Evolutionary conservation across 2,797 vertebrate genomes (phyloP), one percentile per base, ranked within the genome.

Genomic region (Falco columbarius): DNA sequence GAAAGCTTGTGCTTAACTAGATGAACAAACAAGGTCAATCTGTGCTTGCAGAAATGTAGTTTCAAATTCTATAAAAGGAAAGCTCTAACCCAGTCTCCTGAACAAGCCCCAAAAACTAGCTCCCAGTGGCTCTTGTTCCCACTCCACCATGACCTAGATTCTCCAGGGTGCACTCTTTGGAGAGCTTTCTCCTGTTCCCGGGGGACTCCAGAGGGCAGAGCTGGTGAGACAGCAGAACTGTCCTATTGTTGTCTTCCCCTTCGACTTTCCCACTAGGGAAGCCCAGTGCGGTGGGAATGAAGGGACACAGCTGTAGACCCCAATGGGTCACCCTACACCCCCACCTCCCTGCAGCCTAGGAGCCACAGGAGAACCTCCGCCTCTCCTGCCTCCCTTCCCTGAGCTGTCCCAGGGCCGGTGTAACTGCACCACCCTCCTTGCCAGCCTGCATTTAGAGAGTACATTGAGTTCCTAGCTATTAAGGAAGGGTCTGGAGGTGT

Each of bases 251-350:
- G 0, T 63, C 51, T 55, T 93, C 19, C 19, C 13, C 36, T 84
- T 70, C 4, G 8, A 9, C 23, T 55, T 81, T 55, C 21, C 34
- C 4, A 0, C 20, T 47, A 36, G 36, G 27, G 47, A 65, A 76
- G 27, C 26, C 17, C 14, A 9, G 2, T 0, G 6, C 2, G 4
- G 36, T 1, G 1, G 5, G 65, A 87, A 30, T 0, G 2, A 59
- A 72, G 54, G 6, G 14, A 42, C 44, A 6, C 0, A 24, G 46
- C 62, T 42, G 51, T 32, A 70, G 71, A 73, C 9, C 20, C 34
- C 8, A 3, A 12, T 2, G 5, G n/a, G 40, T 36, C 40, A 36
- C 11, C 22, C 14, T 26, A 24, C 10, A 4, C 5, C 40, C 7
- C 6, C 11, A 38, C 75, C 17, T 40, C 13, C 38, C 42, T 23